Conservation (phyloP, 2,888 invertebrate species). For the Liopterus haemorrhoidalis region DNA sequence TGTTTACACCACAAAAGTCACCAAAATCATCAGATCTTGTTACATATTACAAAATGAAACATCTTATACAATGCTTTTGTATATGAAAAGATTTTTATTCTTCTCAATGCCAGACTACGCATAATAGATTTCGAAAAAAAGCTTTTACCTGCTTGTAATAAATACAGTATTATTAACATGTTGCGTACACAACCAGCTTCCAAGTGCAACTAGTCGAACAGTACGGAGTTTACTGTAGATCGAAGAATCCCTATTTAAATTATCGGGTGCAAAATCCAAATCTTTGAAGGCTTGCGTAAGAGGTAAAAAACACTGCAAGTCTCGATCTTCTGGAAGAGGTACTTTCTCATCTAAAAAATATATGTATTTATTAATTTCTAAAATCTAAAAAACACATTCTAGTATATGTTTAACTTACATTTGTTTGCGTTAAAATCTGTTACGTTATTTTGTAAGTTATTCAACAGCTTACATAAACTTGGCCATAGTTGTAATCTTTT, state of each 20-base stretch:
- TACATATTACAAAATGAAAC: too few relatives aligned
- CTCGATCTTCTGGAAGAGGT: conserved; percentile 73
- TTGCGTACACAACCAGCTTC: conserved; percentile 47
- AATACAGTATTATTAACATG: conserved; percentile 44
- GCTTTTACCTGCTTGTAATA: conserved; percentile 39
- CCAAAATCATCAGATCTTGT: too few relatives aligned
- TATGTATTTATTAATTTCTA: conserved; percentile 15
- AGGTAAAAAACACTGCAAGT: conserved; percentile 73
- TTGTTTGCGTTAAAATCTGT: conserved; percentile 49
- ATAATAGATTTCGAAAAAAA: not conserved
- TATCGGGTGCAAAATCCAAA: conserved; percentile 49
- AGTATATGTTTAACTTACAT: conserved; percentile 46
- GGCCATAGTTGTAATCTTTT: conserved; percentile 69
- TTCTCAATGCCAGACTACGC: too few relatives aligned
- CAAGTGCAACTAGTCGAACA: conserved; percentile 49
- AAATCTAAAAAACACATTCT: conserved; percentile 15
- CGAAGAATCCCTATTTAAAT: conserved; percentile 43
- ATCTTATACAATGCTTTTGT: conserved; percentile 2
- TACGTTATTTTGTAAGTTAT: conserved; percentile 53
- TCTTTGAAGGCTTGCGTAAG: conserved; percentile 55
- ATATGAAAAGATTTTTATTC: too few relatives aligned
- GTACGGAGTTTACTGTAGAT: conserved; percentile 49
- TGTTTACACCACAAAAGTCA: too few relatives aligned
- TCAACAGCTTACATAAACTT: conserved; percentile 68
- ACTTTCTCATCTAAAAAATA: conserved; percentile 52